phyloP scores from a whole-genome alignment of 1,140 invertebrate genomes.

The Cyclargus thomasi region DNA sequence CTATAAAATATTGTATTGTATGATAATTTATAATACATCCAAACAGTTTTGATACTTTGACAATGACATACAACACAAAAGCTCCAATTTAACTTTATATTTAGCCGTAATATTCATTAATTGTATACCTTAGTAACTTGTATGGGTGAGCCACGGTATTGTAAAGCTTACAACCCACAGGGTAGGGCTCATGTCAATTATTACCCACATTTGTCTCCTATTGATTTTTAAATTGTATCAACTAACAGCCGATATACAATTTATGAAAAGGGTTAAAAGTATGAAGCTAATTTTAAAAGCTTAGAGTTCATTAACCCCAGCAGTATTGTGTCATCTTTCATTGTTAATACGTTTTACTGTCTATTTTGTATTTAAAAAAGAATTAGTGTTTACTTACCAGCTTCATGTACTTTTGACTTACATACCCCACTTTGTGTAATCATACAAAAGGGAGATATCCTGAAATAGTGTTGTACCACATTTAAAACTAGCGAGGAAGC shows the following conservation, averaged over 20 bases:
- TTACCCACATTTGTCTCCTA: slow-evolving; percentile 8
- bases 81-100: not conserved
- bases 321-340: not conserved
- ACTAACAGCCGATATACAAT: not conserved
- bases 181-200: slow-evolving; percentile 7
- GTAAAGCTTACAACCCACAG: not conserved
- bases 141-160: not conserved
- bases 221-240: slow-evolving; percentile 13
- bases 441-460: too few species aligned
- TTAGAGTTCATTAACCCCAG: not conserved
- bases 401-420: too few species aligned
- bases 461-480: too few species aligned
- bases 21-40: not conserved
- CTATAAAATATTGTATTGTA: too few species aligned
- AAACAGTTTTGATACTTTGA: not conserved
- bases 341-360: not conserved
- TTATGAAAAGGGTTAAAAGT: not conserved
- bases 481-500: too few species aligned
- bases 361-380: too few species aligned
- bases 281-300: not conserved
- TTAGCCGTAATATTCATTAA: not conserved
- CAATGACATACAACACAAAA: not conserved
- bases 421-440: too few species aligned
- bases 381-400: too few species aligned
- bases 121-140: not conserved